Conservation (phyloP, 2,113 vertebrate genomes). For the Odocoileus hemionus region DNA sequence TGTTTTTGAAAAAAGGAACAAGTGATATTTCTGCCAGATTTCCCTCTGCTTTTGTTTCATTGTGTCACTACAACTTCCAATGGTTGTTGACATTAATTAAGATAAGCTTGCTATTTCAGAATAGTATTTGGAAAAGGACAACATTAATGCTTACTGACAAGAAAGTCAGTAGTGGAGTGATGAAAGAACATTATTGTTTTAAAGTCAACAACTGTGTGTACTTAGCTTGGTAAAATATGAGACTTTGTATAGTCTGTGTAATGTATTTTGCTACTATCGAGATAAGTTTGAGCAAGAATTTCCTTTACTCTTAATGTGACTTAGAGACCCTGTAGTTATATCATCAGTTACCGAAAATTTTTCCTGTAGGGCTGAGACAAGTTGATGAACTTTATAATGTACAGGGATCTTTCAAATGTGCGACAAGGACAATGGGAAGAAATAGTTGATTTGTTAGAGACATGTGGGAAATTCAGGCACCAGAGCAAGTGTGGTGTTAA, state of each 20-base stretch:
- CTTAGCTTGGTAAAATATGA: constrained; percentile 1
- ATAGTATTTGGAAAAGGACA: not conserved
- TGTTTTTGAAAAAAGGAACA: constrained; percentile 22
- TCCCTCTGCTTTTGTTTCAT: constrained; percentile 10
- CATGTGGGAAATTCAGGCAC: not conserved
- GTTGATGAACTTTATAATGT: not conserved
- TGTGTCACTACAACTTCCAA: not conserved
- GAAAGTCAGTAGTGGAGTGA: not conserved
- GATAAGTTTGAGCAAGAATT: not conserved
- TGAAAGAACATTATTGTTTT: not conserved
- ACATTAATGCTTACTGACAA: not conserved
- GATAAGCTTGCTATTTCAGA: constrained; percentile 13
- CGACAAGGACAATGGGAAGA: not conserved
- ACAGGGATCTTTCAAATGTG: not conserved
- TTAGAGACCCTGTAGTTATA: not conserved
- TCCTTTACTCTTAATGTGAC: not conserved
- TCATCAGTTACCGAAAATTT: not conserved
- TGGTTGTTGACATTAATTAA: constrained; percentile 18
- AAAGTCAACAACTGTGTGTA: not conserved
- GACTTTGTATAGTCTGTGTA: not conserved
- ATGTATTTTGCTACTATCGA: not conserved
- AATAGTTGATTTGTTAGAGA: not conserved
- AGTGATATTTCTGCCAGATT: not conserved
- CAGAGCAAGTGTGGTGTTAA: not conserved
- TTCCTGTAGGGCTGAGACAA: not conserved